Evolutionary conservation across 2,113 vertebrate genomes (phyloP).

Genomic region (Poecile atricapillus): DNA sequence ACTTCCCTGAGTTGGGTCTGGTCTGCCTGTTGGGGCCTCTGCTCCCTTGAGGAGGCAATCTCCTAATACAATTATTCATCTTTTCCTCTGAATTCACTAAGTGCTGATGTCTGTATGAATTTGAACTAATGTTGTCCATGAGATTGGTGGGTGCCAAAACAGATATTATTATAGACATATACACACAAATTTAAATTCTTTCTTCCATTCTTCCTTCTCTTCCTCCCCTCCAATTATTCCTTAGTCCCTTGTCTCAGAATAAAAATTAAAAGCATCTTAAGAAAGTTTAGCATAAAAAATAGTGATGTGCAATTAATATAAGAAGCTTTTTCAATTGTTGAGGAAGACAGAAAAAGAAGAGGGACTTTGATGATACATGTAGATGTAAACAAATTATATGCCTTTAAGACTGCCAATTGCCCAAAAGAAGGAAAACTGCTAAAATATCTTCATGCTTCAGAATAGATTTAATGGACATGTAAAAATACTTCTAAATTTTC

Average conservation of each 20-base stretch:
- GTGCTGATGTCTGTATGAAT: not conserved
- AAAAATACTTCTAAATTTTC: not conserved
- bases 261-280: not conserved
- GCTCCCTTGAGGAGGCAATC: not conserved
- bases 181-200: not conserved
- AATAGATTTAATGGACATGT: not conserved
- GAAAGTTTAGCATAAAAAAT: not conserved
- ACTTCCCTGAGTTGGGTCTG: not conserved
- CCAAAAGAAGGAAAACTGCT: not conserved
- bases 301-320: not conserved
- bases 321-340: not conserved
- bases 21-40: fast-evolving
- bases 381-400: not conserved
- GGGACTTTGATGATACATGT: not conserved
- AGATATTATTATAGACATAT: not conserved
- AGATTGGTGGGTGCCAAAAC: not conserved
- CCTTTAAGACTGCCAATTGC: not conserved
- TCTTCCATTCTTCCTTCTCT: not conserved
- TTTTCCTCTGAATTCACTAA: not conserved
- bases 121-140: not conserved
- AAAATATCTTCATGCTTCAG: not conserved
- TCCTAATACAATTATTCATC: not conserved
- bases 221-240: not conserved
- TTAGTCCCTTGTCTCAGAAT: not conserved
- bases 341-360: not conserved